phyloP scores from a whole-genome alignment of 1,140 invertebrate genomes.

The Cotesia chilonis region DNA sequence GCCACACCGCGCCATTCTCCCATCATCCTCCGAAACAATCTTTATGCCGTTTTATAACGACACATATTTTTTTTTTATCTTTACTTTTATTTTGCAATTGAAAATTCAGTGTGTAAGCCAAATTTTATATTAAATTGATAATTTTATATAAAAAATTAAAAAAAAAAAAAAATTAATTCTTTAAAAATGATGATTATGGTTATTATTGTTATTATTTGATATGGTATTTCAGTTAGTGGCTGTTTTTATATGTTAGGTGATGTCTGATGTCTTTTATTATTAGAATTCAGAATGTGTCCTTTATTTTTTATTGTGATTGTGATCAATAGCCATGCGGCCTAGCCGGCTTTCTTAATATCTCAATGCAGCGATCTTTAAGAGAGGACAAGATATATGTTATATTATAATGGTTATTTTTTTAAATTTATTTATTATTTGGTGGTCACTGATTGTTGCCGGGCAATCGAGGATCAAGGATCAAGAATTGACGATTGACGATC shows the following conservation, averaged over 20 bases:
- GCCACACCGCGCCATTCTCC: constrained; percentile 55
- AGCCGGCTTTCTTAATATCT: constrained; percentile 37
- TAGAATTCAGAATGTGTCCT: constrained; percentile 17
- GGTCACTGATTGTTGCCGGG: not conserved
- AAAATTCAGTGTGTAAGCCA: too few relatives aligned
- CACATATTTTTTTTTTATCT: not conserved
- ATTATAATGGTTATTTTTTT: constrained; percentile 22
- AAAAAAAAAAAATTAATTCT: too few relatives aligned
- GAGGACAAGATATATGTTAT: constrained; percentile 25
- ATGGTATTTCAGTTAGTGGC: constrained; percentile 5
- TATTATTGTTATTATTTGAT: too few relatives aligned
- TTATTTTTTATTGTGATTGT: constrained; percentile 22
- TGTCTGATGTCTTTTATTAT: constrained; percentile 9
- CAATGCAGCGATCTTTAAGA: constrained; percentile 35
- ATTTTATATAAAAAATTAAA: too few relatives aligned
- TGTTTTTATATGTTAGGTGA: constrained; percentile 7
- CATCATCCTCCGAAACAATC: constrained; percentile 48
- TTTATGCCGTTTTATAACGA: constrained; percentile 39
- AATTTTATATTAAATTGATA: too few relatives aligned
- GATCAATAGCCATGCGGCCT: constrained; percentile 33
- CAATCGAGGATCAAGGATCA: not conserved
- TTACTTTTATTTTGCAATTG: too few relatives aligned
- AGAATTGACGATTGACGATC: not conserved
- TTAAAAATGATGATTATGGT: not conserved
- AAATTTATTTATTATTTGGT: not conserved